A percentile compares a stretch with the other conserved stretches of the same genome.
Evolutionary conservation across 2,797 vertebrate species (phyloP).

Genomic region (Poeciliopsis paucimaculata): DNA sequence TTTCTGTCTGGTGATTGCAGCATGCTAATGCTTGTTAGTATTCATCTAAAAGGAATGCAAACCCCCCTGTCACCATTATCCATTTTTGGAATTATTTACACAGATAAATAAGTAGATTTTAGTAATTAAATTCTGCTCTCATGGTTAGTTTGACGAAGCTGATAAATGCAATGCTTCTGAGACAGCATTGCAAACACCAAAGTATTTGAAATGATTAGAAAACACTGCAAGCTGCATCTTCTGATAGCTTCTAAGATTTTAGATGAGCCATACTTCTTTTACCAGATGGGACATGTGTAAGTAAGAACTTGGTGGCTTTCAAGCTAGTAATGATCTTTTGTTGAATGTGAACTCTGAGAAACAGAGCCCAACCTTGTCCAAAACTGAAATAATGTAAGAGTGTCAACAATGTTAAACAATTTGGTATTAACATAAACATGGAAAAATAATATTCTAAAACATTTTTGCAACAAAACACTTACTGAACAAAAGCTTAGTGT

Average conservation of each 20-base stretch:
- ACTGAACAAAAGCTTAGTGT: background rate
- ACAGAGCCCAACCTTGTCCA: background rate
- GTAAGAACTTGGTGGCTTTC: constrained; percentile 45
- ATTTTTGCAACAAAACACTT: background rate
- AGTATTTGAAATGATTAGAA: constrained; percentile 40
- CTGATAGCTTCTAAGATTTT: constrained; percentile 40
- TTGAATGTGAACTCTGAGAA: constrained; percentile 32
- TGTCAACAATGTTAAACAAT: constrained; percentile 8
- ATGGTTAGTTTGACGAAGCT: constrained; percentile 32
- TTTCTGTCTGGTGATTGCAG: constrained; percentile 50
- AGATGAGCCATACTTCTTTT: constrained; percentile 42
- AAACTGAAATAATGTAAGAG: background rate
- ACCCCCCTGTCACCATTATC: constrained; percentile 25
- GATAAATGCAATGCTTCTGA: constrained; percentile 29
- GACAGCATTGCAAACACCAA: constrained; percentile 28
- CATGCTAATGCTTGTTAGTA: constrained; percentile 39
- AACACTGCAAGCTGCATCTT: constrained; percentile 35
- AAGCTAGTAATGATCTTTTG: constrained; percentile 31
- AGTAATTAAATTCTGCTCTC: constrained; percentile 28
- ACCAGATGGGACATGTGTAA: constrained; percentile 40
- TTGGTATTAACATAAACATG: constrained; percentile 8
- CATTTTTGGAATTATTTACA: constrained; percentile 28
- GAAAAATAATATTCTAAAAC: background rate
- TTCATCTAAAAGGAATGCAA: constrained; percentile 25
- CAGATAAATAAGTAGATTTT: constrained; percentile 40